These are phyloP conservation scores for Beaufortia kweichowensis DNA, from an alignment of 2,113 vertebrate species.

Conservation along the genomic window DNA sequence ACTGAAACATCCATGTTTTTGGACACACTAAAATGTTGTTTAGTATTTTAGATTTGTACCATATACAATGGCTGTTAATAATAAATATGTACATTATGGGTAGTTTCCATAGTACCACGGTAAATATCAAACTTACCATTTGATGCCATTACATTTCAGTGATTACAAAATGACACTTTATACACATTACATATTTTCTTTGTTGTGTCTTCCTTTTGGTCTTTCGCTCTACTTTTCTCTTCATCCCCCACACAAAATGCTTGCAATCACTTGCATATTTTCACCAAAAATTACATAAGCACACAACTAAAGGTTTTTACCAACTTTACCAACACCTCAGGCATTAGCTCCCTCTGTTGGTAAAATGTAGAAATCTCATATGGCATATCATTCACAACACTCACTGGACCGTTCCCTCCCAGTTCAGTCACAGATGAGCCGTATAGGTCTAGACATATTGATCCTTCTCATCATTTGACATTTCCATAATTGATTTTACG, in stretches of 20 bases:
- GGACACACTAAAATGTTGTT: no score
- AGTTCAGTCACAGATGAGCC: constrained; percentile 5
- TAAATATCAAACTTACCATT: no score
- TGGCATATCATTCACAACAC: neutral
- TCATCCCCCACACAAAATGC: neutral
- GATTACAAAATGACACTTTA: no score
- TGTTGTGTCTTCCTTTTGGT: neutral
- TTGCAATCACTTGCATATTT: neutral
- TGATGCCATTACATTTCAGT: no score
- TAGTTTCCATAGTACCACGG: no score
- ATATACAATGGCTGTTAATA: no score
- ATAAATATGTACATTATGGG: no score
- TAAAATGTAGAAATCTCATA: neutral
- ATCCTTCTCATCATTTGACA: constrained; percentile 25
- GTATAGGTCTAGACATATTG: constrained; percentile 21
- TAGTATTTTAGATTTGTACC: no score
- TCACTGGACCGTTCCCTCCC: neutral
- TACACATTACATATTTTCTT: neutral
- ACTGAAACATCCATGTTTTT: no score
- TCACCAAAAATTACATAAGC: neutral
- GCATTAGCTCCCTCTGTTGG: constrained; percentile 57
- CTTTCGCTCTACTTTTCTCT: neutral
- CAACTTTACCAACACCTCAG: constrained; percentile 24
- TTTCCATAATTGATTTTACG: constrained; percentile 31
- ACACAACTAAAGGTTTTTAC: neutral